Evolutionary conservation across 2,888 invertebrate genomes (phyloP), one percentile per base, ranked within the genome.

Genomic region (Ischnus inquisitorius): DNA sequence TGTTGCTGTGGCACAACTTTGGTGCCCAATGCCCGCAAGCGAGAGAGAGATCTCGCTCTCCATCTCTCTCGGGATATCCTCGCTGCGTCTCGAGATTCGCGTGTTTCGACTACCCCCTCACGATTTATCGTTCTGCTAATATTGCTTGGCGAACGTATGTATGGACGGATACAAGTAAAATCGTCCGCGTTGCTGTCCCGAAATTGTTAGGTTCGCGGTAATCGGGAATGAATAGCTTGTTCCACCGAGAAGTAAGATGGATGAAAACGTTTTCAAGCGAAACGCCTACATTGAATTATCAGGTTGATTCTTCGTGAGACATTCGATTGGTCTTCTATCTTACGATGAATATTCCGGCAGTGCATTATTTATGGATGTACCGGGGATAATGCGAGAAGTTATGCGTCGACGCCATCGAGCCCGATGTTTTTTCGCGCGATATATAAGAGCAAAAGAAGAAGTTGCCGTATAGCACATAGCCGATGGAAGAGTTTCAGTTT

Each of bases 51-150:
- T 39, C 65, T 72, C 54, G 10, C 14, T 39, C 34, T 10, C 19
- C 34, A 14, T 72, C 62, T 19, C 14, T 39, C 43, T n/a, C 19
- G 34, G 43, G 16, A 4, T 19, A 25, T 5, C 54, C 34, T 46
- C 16, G 60, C 71, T 41, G 16, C 34, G 67, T 60, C 43, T 74
- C 19, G 46, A 64, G 28, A 46, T 22, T 60, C n/a, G 64, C n/a
- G 62, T 71, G 71, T 54, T 74, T 65, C 41, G 60, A 65, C 80
- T 80, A 79, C 77, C 81, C 77, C 81, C 76, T 54, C 64, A 74
- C 74, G 88, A 90, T 90, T 90, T 90, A 90, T 89, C 88, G 89
- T 87, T 85, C 86, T 77, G 87, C 88, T 88, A 89, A 89, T 89
- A 89, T 77, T 80, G 72, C 48, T 34, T 12, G 28, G 71, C n/a